These are phyloP conservation scores for Drosophila mercatorum DNA, from an alignment of 2,888 invertebrate species.

Conservation along the genomic window DNA sequence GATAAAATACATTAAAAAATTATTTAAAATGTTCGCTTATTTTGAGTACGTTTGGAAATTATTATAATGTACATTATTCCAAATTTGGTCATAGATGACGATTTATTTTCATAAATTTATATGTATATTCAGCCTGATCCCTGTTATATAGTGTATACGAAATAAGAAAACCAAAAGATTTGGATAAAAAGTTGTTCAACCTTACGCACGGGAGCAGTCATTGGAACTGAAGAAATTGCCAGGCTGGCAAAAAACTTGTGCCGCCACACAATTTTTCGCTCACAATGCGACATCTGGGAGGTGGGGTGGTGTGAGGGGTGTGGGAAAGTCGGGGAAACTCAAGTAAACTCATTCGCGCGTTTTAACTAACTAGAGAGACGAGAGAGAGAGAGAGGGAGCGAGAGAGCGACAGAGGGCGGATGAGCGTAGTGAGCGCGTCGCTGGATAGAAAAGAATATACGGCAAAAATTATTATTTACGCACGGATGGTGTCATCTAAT, in stretches of 20 bases:
- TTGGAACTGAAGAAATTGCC: conserved; percentile 45
- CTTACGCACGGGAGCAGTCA: conserved; percentile 53
- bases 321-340: conserved; percentile 36
- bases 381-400: conserved; percentile 33
- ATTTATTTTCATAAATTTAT: too few species aligned
- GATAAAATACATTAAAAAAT: too few species aligned
- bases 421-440: neutral
- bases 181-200: conserved; percentile 64
- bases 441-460: conserved; percentile 36
- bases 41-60: too few species aligned
- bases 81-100: too few species aligned
- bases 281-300: conserved; percentile 55
- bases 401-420: conserved; percentile 12
- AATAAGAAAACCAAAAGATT: conserved; percentile 13
- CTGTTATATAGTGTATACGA: conserved; percentile 21
- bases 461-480: conserved; percentile 83
- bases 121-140: neutral
- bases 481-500: conserved; percentile 85
- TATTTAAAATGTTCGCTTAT: too few species aligned
- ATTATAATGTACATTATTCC: too few species aligned
- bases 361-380: conserved; percentile 71
- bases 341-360: conserved; percentile 80
- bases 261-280: conserved; percentile 62
- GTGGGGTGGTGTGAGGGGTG: neutral
- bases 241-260: conserved; percentile 69